Conservation (phyloP, 2,113 vertebrate species). For the Tylochromis polylepis region DNA sequence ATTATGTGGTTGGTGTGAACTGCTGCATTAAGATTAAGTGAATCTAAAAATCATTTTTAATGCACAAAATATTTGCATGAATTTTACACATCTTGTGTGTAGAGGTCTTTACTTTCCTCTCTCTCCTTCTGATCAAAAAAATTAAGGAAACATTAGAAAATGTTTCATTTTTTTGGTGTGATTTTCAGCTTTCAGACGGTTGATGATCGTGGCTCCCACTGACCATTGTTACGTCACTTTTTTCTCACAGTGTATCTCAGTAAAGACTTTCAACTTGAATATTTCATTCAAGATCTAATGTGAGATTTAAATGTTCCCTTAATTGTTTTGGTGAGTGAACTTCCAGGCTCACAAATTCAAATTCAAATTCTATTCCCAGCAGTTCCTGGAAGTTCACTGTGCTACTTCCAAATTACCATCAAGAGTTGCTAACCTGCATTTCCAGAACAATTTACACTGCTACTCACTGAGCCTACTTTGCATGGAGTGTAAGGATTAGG, state of each 20-base stretch:
- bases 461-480: neutral
- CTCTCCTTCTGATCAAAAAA: neutral
- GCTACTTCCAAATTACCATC: neutral
- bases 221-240: neutral
- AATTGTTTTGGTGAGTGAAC: neutral
- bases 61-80: neutral
- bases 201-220: neutral
- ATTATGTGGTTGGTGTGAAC: neutral
- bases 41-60: neutral
- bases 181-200: neutral
- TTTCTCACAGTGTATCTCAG: neutral
- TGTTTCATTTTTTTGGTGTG: neutral
- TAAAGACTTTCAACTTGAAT: neutral
- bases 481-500: neutral
- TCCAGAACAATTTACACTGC: neutral
- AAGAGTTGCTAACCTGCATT: neutral
- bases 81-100: neutral
- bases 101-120: neutral
- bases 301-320: neutral
- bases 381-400: neutral
- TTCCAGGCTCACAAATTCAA: neutral
- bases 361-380: neutral
- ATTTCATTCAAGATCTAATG: neutral
- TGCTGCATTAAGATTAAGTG: neutral
- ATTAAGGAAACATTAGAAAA: neutral